A percentile compares a stretch with the other conserved stretches of the same genome.
phyloP scores from a whole-genome alignment of 2,888 invertebrate species.

The Lobophora halterata region DNA sequence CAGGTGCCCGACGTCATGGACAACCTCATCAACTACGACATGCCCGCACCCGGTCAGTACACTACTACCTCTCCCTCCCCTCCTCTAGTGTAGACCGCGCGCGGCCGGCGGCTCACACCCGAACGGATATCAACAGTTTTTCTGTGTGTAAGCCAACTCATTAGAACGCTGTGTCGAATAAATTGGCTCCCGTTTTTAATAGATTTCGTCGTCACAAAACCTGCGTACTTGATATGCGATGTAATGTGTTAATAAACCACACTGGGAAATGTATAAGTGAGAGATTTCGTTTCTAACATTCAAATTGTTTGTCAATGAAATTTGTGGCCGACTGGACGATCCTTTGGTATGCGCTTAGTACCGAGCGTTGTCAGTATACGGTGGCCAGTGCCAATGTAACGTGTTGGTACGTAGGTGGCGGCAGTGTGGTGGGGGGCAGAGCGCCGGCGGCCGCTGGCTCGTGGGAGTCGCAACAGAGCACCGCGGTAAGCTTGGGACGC shows the following conservation, averaged over 20 bases:
- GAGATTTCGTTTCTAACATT: not conserved
- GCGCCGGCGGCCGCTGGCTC: slow-evolving; percentile 62
- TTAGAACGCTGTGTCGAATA: no score
- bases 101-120: no score
- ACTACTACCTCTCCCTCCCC: slow-evolving; percentile 16
- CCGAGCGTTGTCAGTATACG: slow-evolving; percentile 16
- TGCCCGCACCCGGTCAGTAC: slow-evolving; percentile 81
- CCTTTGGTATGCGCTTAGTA: slow-evolving; percentile 16
- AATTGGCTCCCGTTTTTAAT: no score
- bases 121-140: no score
- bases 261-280: slow-evolving; percentile 1
- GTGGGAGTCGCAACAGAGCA: slow-evolving; percentile 71
- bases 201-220: no score
- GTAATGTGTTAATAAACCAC: not conserved
- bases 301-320: slow-evolving; percentile 3
- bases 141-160: no score
- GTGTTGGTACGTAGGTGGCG: slow-evolving; percentile 78
- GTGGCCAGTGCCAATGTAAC: slow-evolving; percentile 53
- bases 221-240: not conserved
- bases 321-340: slow-evolving; percentile 16
- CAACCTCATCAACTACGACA: slow-evolving; percentile 85
- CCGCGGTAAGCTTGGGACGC: slow-evolving; percentile 74
- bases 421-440: slow-evolving; percentile 67
- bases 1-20: slow-evolving; percentile 85
- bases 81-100: no score